Conservation (phyloP, 2,888 invertebrate genomes). For the Lacanobia wlatinum region DNA sequence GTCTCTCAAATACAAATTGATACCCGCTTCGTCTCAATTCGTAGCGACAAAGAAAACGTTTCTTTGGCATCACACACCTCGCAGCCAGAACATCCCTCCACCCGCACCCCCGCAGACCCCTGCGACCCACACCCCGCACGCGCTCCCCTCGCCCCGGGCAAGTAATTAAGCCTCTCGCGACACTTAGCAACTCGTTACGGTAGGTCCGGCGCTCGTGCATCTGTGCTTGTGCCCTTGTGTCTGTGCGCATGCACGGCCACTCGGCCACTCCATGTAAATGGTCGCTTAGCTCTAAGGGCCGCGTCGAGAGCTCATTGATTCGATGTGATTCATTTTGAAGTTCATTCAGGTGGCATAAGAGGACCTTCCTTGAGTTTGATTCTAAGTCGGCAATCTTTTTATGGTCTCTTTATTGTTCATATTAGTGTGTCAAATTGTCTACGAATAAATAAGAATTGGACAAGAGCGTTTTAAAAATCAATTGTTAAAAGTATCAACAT, state of each 20-base stretch:
- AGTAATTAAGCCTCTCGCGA: constrained; percentile 80
- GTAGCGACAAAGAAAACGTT: constrained; percentile 40
- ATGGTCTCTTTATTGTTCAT: background rate
- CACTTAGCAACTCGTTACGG: constrained; percentile 80
- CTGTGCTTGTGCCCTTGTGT: constrained; percentile 33
- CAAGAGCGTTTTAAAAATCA: background rate
- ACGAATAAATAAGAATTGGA: background rate
- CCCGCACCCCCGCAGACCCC: constrained; percentile 24
- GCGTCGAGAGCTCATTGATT: constrained; percentile 22
- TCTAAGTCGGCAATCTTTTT: background rate
- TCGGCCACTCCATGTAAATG: constrained; percentile 52
- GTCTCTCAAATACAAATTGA: constrained; percentile 5
- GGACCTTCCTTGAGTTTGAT: constrained; percentile 2
- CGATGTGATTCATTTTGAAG: constrained; percentile 19
- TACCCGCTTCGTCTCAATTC: constrained; percentile 9
- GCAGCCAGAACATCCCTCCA: constrained; percentile 42
- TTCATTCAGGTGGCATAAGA: constrained; percentile 34
- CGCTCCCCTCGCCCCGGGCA: constrained; percentile 32
- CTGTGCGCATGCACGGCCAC: constrained; percentile 28
- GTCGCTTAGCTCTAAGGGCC: constrained; percentile 19
- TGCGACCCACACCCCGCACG: background rate
- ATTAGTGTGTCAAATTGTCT: background rate
- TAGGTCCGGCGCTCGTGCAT: constrained; percentile 75
- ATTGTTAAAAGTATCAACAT: background rate
- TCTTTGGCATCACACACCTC: constrained; percentile 20